phyloP scores from a whole-genome alignment of 2,797 vertebrate species.

The Phataginus tricuspis region DNA sequence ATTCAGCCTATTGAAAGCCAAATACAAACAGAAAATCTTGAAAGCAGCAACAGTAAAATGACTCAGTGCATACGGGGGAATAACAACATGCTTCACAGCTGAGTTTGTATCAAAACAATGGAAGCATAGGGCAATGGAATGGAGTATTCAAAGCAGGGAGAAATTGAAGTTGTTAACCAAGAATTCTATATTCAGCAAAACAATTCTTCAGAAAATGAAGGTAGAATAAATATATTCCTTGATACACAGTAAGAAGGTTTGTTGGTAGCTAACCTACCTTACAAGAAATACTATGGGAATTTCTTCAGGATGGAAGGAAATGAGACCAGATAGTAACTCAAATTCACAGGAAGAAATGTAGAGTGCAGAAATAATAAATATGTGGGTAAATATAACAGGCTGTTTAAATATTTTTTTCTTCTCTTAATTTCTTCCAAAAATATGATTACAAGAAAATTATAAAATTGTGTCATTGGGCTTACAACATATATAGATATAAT shows the following conservation, averaged over 20 bases:
- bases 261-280: neutral
- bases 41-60: neutral
- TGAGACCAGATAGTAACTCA: neutral
- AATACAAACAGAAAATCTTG: neutral
- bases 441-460: neutral
- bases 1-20: neutral
- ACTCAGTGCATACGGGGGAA: neutral
- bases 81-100: neutral
- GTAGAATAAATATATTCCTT: neutral
- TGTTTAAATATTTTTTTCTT: neutral
- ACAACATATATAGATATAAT: neutral
- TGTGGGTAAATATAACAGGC: neutral
- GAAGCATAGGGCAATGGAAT: neutral
- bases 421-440: neutral
- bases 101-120: neutral
- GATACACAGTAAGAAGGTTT: neutral
- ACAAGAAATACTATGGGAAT: neutral
- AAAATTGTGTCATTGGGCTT: neutral
- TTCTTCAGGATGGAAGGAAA: neutral
- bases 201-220: neutral
- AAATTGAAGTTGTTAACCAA: neutral
- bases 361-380: neutral
- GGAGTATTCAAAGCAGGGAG: neutral
- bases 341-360: neutral
- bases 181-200: neutral